These are phyloP conservation scores for Lycophotia porphyrea DNA, from an alignment of 2,888 invertebrate species.

Conservation along the genomic window DNA sequence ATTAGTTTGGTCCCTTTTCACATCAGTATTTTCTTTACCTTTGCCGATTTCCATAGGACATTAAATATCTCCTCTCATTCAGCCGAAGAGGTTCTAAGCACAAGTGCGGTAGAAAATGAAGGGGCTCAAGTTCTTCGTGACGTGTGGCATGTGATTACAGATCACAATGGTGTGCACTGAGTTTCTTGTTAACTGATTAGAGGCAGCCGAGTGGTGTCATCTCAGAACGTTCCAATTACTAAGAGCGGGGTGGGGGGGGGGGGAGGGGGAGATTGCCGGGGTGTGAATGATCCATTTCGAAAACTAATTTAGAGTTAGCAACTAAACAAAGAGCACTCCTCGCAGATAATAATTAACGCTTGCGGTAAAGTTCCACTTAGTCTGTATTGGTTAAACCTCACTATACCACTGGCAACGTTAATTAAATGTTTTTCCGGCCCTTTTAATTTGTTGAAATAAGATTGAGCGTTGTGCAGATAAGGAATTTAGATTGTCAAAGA, in stretches of 20 bases:
- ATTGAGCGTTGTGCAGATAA: constrained; percentile 41
- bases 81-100: constrained; percentile 30
- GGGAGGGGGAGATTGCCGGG: constrained; percentile 79
- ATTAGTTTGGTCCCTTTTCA: background rate
- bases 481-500: constrained; percentile 11
- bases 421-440: constrained; percentile 70
- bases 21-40: constrained; percentile 1
- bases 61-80: constrained; percentile 21
- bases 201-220: constrained; percentile 89
- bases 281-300: constrained; percentile 91
- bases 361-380: constrained; percentile 90
- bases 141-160: constrained; percentile 75
- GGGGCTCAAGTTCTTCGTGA: constrained; percentile 57
- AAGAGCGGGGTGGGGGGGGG: constrained; percentile 75
- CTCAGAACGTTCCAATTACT: constrained; percentile 90
- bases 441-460: constrained; percentile 64
- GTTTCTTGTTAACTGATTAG: constrained; percentile 90
- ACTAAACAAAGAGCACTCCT: constrained; percentile 91
- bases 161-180: constrained; percentile 84
- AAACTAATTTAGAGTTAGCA: constrained; percentile 91
- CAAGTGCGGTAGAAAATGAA: constrained; percentile 53
- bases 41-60: constrained; percentile 10
- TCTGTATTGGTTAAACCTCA: constrained; percentile 86
- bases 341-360: constrained; percentile 91
- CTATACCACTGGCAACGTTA: constrained; percentile 85